Base-by-base conservation (phyloP, 2,797 vertebrate genomes). In the Brachyalestes nurse region DNA sequence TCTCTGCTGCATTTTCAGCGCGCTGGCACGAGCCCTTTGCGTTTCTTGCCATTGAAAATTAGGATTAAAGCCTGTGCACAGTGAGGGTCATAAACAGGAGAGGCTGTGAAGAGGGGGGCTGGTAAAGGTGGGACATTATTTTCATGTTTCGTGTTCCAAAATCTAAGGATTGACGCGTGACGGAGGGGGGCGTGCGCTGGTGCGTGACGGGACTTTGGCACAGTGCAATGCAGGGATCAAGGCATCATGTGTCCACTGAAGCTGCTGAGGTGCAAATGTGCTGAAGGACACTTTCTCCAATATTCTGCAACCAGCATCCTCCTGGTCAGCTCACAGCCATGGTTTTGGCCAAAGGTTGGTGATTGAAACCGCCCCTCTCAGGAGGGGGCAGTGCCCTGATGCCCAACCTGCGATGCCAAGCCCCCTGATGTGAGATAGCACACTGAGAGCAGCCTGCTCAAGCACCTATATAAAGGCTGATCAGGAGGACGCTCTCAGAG, bases 401-500 rank as follows among this genome's bases (percentile, higher is more conserved):
- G 14, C 73, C 69, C 40, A 42, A 28, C 75, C 76, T 25, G 47
- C 64, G 81, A 82, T 80, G 85, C 78, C 85, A 87, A 82, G 57
- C 86, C 85, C 83, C 76, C 81, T 65, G 21, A 57, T 78, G 19
- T 83, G 83, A 85, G 83, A 81, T 79, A 80, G 45, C 53, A 42
- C 40, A n/a, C n/a, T n/a, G n/a, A n/a, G n/a, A n/a, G n/a, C 34
- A 67, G 42, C 53, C 70, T 65, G 57, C 25, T 49, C 42, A 69
- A 25, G 65, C 55, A 70, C 70, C 75, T 87, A 83, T 91, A 87
- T 85, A 89, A 88, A 85, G 84, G 65, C 77, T 74, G 79, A 38
- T 80, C 74, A 55, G 38, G 66, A 40, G 5, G 13, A 42, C 57
- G 53, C 38, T 58, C 60, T 38, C 64, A 76, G 77, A 78, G 51